phyloP scores from a whole-genome alignment of 2,888 invertebrate genomes.

The Acleris literana region DNA sequence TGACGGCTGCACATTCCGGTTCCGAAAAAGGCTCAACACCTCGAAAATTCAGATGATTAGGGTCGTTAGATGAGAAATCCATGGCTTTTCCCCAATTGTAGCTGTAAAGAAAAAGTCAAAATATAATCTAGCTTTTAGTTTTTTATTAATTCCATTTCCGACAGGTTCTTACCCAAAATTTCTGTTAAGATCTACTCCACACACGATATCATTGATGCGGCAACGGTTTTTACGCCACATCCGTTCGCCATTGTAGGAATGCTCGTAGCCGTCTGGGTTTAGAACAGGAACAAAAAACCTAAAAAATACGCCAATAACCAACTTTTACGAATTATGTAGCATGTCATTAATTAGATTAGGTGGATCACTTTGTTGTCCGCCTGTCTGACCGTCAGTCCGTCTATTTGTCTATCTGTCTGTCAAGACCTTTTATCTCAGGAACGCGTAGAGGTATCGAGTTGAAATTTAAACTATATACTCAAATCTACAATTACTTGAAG shows the following conservation, averaged over 20 bases:
- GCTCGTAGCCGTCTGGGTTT: constrained; percentile 94
- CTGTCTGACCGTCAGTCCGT: too few relatives aligned
- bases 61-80: constrained; percentile 56
- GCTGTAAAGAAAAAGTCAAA: constrained; percentile 46
- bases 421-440: too few relatives aligned
- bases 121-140: background rate
- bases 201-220: constrained; percentile 77
- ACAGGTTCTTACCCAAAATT: constrained; percentile 86
- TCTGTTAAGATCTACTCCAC: constrained; percentile 91
- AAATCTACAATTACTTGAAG: too few relatives aligned
- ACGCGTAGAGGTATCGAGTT: too few relatives aligned
- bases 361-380: too few relatives aligned
- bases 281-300: constrained; percentile 88
- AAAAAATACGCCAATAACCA: constrained; percentile 12
- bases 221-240: constrained; percentile 92
- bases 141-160: background rate
- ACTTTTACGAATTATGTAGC: background rate
- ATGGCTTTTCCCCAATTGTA: constrained; percentile 73
- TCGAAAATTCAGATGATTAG: constrained; percentile 65
- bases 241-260: constrained; percentile 89
- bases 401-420: too few relatives aligned
- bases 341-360: too few relatives aligned
- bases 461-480: too few relatives aligned
- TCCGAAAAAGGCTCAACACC: constrained; percentile 71
- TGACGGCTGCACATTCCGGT: constrained; percentile 70